Percentiles rank a stretch among this genome's conserved stretches.
These are phyloP conservation scores for Stichodactyla helianthus DNA, from an alignment of 64 coral and sea anemone species.

Conservation along the genomic window DNA sequence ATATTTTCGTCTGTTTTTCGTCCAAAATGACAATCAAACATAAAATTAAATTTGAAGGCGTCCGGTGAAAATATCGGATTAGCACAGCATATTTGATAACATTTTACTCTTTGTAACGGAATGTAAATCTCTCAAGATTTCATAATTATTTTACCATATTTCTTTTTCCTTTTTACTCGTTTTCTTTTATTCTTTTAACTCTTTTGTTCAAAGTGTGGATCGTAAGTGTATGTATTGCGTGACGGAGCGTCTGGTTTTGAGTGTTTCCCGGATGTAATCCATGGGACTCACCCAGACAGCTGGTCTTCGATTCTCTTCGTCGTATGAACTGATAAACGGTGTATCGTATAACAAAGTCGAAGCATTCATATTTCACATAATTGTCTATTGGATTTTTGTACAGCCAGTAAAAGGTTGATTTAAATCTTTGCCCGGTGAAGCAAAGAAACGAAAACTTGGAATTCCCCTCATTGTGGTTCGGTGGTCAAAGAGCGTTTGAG, in stretches of 20 bases:
- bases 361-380: conserved; percentile 5
- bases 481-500: neutral
- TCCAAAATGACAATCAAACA: too few relatives aligned
- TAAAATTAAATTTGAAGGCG: too few relatives aligned
- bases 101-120: too few relatives aligned
- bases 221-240: neutral
- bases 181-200: neutral
- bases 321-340: neutral
- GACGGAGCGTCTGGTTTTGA: conserved; percentile 17
- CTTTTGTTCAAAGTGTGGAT: neutral
- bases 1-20: too few relatives aligned
- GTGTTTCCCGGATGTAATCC: conserved; percentile 3
- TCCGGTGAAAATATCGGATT: too few relatives aligned
- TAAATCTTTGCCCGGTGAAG: neutral
- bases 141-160: too few relatives aligned
- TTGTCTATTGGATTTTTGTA: neutral
- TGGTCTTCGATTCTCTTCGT: neutral
- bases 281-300: conserved; percentile 15
- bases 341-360: conserved; percentile 15
- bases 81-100: too few relatives aligned
- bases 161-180: neutral
- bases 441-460: neutral
- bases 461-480: neutral
- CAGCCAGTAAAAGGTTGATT: neutral
- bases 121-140: too few relatives aligned